A percentile compares a stretch with the other conserved stretches of the same genome.
Conservation (phyloP, 2,113 vertebrate genomes). For the Triplophysa tibetana region DNA sequence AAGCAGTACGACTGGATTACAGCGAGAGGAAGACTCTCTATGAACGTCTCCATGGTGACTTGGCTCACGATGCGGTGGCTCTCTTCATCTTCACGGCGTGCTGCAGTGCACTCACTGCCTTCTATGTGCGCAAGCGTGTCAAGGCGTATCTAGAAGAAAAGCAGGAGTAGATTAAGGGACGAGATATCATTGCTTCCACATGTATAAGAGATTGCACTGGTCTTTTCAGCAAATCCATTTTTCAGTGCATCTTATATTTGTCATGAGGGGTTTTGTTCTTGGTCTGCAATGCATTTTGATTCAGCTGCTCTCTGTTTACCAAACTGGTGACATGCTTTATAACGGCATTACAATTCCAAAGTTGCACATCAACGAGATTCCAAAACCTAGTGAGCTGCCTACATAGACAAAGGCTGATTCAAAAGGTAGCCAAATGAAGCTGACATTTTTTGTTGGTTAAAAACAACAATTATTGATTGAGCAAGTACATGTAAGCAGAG, state of each 20-base stretch:
- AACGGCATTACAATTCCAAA: neutral
- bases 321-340: conserved; percentile 28
- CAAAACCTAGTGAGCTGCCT: neutral
- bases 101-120: conserved; percentile 84
- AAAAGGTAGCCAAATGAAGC: neutral
- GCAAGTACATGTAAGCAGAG: no score
- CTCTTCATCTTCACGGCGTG: conserved; percentile 83
- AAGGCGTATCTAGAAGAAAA: conserved; percentile 76
- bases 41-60: conserved; percentile 78
- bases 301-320: conserved; percentile 40
- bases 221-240: conserved; percentile 15
- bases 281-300: conserved; percentile 65
- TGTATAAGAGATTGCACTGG: conserved; percentile 43
- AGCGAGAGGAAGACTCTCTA: conserved; percentile 80
- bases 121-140: conserved; percentile 81
- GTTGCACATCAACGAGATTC: neutral
- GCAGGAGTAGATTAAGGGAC: conserved; percentile 67
- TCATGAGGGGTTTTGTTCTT: conserved; percentile 50
- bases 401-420: no score
- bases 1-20: conserved; percentile 88
- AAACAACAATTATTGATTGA: no score
- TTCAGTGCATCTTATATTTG: conserved; percentile 38
- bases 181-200: conserved; percentile 32
- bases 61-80: conserved; percentile 80
- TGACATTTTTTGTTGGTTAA: no score